Evolutionary conservation across 2,888 invertebrate genomes (phyloP), one percentile per base, ranked within the genome.

Genomic region (Ichneumoninae sp.): DNA sequence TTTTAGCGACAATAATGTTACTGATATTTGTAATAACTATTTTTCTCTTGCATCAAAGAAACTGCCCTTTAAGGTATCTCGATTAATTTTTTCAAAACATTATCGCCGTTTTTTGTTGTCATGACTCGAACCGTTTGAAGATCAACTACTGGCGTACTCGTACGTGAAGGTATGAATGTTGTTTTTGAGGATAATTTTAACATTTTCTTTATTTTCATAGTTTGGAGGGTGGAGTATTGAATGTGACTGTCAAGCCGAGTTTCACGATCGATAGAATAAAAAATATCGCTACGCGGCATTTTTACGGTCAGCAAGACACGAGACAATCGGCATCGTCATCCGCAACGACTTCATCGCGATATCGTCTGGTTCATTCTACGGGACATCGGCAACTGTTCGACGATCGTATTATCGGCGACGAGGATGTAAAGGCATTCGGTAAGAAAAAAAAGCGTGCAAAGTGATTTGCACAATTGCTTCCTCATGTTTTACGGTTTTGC

Each of bases 251-350:
- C 5, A 91, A 90, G 72, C 86, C 91, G 60, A 90, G 91, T 71
- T 91, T 89, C 65, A 93, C 91, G 1, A 82, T 93, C 71, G 91
- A 91, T 74, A 90, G 88, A 84, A 87, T 93, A 6, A 93, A 93
- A 75, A 87, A 87, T 47, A 89, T 90, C 50, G 93, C 91, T 26
- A 86, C 91, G 16, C 90, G 92, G 82, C 90, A 92, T 85, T 93
- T 93, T 86, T 93, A 93, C 74, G 89, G 90, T 3, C 86, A 89
- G 44, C 84, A 82, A 40, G 84, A 85, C 36, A 33, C 79, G 10
- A 80, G 62, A 33, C 71, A 85, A 77, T 76, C 76, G 47, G 75
- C 80, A 40, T 80, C 86, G 36, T 90, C 93, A 66, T 79, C 86
- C 33, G 77, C 86, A 33, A 90, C 87, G 81, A 22, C 84, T 3